Conservation (phyloP, 2,888 invertebrate species). For the Hemaris fuciformis region DNA sequence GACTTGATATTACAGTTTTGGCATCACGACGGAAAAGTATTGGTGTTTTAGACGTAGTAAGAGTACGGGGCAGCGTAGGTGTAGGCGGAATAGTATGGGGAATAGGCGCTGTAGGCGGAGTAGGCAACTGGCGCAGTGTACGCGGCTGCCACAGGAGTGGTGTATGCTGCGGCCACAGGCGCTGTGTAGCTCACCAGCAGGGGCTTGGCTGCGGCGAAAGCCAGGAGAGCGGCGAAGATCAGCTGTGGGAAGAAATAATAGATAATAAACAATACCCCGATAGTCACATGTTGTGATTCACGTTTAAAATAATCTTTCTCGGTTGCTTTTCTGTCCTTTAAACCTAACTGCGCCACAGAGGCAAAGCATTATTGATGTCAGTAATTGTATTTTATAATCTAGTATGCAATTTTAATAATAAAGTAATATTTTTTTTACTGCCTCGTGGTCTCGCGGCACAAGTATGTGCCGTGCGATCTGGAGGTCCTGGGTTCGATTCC, state of each 20-base stretch:
- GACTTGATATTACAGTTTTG: conserved; percentile 3
- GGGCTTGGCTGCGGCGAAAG: conserved; percentile 52
- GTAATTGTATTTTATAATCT: too few species aligned
- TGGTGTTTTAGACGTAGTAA: conserved; percentile 38
- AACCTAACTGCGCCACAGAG: too few species aligned
- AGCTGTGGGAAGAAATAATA: conserved; percentile 67
- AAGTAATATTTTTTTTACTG: too few species aligned
- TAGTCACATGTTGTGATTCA: neutral
- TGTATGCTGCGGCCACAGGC: conserved; percentile 49
- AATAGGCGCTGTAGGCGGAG: conserved; percentile 54
- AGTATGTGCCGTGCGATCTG: too few species aligned
- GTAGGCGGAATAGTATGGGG: conserved; percentile 52
- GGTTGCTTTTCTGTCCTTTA: too few species aligned
- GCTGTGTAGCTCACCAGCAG: conserved; percentile 47
- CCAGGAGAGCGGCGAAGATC: conserved; percentile 79
- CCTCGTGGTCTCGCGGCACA: too few species aligned
- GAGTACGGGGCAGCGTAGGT: conserved; percentile 54
- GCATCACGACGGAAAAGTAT: neutral
- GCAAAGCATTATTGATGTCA: too few species aligned
- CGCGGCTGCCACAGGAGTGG: conserved; percentile 49
- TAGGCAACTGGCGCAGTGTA: conserved; percentile 57
- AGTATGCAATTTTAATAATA: too few species aligned
- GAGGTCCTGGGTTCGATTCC: too few species aligned
- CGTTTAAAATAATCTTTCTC: neutral
- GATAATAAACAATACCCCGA: neutral